These are phyloP conservation scores for Germaria angustata DNA, from an alignment of 2,888 invertebrate genomes.

Conservation along the genomic window DNA sequence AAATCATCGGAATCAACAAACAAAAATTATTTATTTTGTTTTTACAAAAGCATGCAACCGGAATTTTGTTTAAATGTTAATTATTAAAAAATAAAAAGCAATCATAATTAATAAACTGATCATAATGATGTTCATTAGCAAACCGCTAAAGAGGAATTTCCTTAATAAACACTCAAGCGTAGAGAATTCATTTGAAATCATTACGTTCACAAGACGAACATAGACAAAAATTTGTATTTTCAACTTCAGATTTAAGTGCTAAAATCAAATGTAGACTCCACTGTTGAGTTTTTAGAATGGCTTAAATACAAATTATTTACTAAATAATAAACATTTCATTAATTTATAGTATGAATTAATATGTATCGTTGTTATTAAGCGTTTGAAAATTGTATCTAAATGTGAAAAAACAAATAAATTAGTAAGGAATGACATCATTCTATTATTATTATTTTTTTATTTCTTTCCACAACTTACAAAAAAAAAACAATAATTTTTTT, in stretches of 20 bases:
- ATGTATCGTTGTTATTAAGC: background rate
- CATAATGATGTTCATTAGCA: slow-evolving; percentile 49
- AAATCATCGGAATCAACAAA: background rate
- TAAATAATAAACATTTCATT: slow-evolving; percentile 39
- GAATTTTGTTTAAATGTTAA: slow-evolving; percentile 50
- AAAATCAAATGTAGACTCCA: background rate
- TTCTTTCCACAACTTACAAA: slow-evolving; percentile 13
- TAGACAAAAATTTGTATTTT: background rate
- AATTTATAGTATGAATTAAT: slow-evolving; percentile 23
- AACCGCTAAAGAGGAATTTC: slow-evolving; percentile 59
- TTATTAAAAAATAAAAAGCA: slow-evolving; percentile 24
- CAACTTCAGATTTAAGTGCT: background rate
- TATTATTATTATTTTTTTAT: background rate
- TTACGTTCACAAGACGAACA: background rate
- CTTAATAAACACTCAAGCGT: slow-evolving; percentile 64
- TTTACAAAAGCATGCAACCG: slow-evolving; percentile 46
- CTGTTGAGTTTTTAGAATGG: slow-evolving; percentile 11
- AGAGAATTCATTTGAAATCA: slow-evolving; percentile 46
- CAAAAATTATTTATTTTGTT: background rate
- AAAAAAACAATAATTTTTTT: slow-evolving; percentile 21
- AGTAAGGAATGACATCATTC: slow-evolving; percentile 45
- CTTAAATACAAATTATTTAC: slow-evolving; percentile 41
- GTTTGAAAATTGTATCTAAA: slow-evolving; percentile 12
- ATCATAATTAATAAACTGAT: slow-evolving; percentile 44
- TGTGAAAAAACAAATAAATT: slow-evolving; percentile 18